Evolutionary conservation across 1,140 invertebrate species (phyloP).

Genomic region (Heliconius nattereri): DNA sequence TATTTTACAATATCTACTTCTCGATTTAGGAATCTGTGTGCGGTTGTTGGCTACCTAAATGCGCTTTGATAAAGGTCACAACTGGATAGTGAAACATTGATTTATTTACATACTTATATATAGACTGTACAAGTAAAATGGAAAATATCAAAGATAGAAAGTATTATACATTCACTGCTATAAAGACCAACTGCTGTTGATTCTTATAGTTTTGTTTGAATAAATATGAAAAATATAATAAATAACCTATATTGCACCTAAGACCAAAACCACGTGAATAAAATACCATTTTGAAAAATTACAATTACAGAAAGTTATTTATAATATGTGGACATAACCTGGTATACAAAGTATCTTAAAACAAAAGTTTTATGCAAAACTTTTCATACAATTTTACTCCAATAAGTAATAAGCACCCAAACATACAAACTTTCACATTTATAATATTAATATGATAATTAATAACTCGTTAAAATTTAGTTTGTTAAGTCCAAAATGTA

Average conservation of each 20-base stretch:
- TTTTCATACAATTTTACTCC: too few species aligned
- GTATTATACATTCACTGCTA: too few species aligned
- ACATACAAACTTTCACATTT: neutral
- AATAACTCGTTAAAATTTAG: neutral
- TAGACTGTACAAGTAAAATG: neutral
- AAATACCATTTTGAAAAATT: too few species aligned
- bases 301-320: too few species aligned
- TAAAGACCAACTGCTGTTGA: neutral
- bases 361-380: too few species aligned
- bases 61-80: slow-evolving; percentile 10
- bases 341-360: too few species aligned
- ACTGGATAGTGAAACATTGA: neutral
- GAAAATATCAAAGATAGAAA: neutral
- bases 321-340: too few species aligned
- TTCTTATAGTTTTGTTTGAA: neutral
- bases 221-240: neutral
- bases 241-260: neutral
- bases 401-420: neutral
- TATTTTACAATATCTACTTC: neutral
- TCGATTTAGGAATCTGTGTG: neutral
- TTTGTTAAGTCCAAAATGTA: neutral
- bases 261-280: too few species aligned
- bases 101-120: neutral
- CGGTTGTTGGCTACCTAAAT: neutral
- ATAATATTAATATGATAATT: neutral